Percentiles rank a stretch among this genome's conserved stretches.
Conservation (phyloP, 2,888 invertebrate species). For the Platycheirus rosarum region DNA sequence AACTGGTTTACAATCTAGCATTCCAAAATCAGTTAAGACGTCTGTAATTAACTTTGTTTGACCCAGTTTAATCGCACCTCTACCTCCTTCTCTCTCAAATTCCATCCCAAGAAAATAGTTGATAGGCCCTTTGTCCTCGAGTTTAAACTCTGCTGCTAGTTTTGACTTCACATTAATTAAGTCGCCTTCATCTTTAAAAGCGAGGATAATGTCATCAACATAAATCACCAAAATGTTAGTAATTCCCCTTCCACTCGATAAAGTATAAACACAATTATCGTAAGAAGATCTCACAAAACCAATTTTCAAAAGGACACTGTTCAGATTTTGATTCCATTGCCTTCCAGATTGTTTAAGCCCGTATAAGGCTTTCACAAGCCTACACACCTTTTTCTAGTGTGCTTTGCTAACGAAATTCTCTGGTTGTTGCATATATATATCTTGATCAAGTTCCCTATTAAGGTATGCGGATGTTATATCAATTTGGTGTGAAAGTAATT, state of each 20-base stretch:
- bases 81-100: constrained; percentile 1
- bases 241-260: not conserved
- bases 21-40: not conserved
- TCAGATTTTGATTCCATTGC: constrained; percentile 26
- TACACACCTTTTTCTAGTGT: constrained; percentile 57
- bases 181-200: constrained; percentile 10
- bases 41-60: constrained; percentile 9
- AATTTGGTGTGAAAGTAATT: not conserved
- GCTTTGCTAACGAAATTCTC: constrained; percentile 4
- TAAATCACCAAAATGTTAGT: not conserved
- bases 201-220: constrained; percentile 14
- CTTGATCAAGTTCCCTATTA: constrained; percentile 1
- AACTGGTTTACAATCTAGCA: not conserved
- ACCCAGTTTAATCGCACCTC: constrained; percentile 14
- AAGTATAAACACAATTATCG: not conserved
- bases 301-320: constrained; percentile 11
- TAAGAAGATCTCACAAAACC: constrained; percentile 8
- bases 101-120: not conserved
- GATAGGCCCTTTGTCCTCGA: constrained; percentile 7
- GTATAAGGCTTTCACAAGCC: constrained; percentile 16
- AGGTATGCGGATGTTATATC: constrained; percentile 2
- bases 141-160: constrained; percentile 13
- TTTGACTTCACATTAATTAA: constrained; percentile 8
- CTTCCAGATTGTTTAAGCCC: constrained; percentile 31
- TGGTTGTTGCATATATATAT: constrained; percentile 6